Evolutionary conservation across 2,113 vertebrate genomes (phyloP).

Genomic region (Stictonetta naevosa): DNA sequence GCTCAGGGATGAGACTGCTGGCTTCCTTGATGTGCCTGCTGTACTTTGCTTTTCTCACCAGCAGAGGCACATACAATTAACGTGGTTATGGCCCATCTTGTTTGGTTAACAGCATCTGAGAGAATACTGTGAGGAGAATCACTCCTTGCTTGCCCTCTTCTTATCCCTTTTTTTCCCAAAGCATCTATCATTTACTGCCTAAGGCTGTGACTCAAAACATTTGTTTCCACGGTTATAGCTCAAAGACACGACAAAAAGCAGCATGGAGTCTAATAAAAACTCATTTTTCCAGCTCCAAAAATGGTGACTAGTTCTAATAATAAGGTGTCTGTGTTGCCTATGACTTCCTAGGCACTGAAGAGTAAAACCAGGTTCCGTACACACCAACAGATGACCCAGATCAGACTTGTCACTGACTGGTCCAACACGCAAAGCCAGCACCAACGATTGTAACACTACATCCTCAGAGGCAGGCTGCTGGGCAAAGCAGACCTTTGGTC

Average conservation of each 20-base stretch:
- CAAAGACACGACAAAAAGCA: background rate
- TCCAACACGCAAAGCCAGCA: background rate
- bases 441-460: background rate
- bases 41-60: background rate
- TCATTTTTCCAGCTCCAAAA: background rate
- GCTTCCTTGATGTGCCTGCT: background rate
- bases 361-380: background rate
- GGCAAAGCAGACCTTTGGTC: background rate
- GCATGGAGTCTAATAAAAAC: rapidly evolving
- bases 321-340: background rate
- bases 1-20: background rate
- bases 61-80: background rate
- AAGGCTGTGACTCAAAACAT: background rate
- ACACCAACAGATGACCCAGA: background rate
- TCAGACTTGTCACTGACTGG: background rate
- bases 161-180: background rate
- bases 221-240: background rate
- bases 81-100: background rate
- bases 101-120: background rate
- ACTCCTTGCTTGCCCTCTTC: background rate
- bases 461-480: background rate
- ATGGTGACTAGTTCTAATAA: background rate
- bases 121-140: background rate
- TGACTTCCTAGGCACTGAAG: rapidly evolving
- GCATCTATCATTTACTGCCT: background rate